Conservation (phyloP, 2,797 vertebrate genomes). For the Tapirus indicus region DNA sequence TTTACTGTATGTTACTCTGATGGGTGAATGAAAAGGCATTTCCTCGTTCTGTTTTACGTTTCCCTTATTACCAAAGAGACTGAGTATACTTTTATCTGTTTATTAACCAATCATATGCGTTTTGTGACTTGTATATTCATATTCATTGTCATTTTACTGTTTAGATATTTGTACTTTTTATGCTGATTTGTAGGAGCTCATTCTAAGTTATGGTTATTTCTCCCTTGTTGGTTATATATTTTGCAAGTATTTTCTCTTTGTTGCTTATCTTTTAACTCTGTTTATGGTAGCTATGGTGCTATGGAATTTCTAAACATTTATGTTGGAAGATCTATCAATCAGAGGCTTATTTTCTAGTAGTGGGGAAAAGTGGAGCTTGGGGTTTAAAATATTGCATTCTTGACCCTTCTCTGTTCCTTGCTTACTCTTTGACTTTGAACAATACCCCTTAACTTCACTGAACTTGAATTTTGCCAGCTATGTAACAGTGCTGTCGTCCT, state of each 20-base stretch:
- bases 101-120: background rate
- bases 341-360: background rate
- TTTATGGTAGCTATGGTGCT: background rate
- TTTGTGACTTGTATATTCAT: background rate
- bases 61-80: background rate
- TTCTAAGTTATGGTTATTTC: background rate
- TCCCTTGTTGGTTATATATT: background rate
- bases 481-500: background rate
- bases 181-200: background rate
- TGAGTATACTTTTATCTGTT: background rate
- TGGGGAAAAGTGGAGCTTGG: background rate
- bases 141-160: background rate
- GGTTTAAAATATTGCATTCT: background rate
- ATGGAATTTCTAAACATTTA: background rate
- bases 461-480: background rate
- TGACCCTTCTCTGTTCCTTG: background rate
- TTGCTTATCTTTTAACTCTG: conserved; percentile 31
- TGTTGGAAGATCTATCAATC: background rate
- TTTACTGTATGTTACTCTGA: background rate
- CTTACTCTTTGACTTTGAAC: background rate
- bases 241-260: conserved; percentile 12
- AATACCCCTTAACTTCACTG: background rate
- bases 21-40: conserved; percentile 35
- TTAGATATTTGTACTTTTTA: background rate
- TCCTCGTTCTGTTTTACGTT: background rate